These are phyloP conservation scores for Sphaerophoria taeniata DNA, from an alignment of 2,888 invertebrate species.

Conservation along the genomic window DNA sequence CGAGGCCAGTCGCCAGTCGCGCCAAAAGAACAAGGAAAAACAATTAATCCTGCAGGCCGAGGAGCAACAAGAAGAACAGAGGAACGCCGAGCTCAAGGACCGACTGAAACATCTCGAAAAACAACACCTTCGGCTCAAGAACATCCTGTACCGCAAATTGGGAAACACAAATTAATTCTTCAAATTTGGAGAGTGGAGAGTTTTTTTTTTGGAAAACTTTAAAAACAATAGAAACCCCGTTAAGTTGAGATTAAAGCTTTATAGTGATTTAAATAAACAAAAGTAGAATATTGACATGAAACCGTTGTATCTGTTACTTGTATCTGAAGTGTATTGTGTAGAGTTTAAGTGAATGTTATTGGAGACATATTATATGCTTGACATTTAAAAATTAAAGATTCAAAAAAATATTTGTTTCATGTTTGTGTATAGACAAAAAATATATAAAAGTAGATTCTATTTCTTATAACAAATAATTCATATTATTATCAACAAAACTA, in stretches of 20 bases:
- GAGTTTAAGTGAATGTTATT: constrained; percentile 54
- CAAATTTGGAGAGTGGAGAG: background rate
- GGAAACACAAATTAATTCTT: constrained; percentile 12
- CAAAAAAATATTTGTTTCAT: constrained; percentile 42
- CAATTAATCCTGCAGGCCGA: constrained; percentile 76
- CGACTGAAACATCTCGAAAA: constrained; percentile 10
- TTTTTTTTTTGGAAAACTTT: background rate
- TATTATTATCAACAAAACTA: constrained; percentile 31
- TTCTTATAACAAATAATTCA: constrained; percentile 17
- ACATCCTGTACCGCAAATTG: constrained; percentile 10
- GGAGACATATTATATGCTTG: constrained; percentile 40
- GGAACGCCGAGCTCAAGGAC: constrained; percentile 47
- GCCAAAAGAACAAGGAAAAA: constrained; percentile 79
- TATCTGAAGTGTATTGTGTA: constrained; percentile 42
- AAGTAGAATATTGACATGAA: constrained; percentile 4
- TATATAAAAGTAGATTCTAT: constrained; percentile 1
- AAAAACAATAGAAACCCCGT: constrained; percentile 1
- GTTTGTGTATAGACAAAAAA: constrained; percentile 26
- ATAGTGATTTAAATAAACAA: constrained; percentile 34
- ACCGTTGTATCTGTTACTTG: background rate
- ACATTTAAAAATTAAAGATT: constrained; percentile 48
- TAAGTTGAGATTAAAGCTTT: constrained; percentile 36
- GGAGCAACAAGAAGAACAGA: constrained; percentile 73
- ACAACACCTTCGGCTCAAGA: constrained; percentile 31
- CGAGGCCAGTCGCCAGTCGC: constrained; percentile 80